These are phyloP conservation scores for Aurelia aurita DNA, from an alignment of 30 jellyfish, hydroid and myxozoan genomes.

Conservation along the genomic window DNA sequence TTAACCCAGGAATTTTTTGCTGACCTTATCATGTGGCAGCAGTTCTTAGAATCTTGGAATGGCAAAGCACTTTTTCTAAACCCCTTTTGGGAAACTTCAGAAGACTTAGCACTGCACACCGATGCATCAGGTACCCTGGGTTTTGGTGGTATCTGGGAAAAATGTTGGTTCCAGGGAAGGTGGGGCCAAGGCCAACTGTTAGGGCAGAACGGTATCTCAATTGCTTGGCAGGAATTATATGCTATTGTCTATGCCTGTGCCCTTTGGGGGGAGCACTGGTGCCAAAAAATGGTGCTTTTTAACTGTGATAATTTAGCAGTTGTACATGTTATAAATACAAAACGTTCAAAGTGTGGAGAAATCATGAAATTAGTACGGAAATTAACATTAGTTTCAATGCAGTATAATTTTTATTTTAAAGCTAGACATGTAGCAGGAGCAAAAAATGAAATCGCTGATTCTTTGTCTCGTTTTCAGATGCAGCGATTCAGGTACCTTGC, in stretches of 20 bases:
- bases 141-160: conserved; percentile 14
- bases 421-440: conserved; percentile 31
- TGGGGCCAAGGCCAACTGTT: conserved; percentile 6
- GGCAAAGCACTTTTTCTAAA: conserved; percentile 54
- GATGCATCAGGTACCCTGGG: conserved; percentile 49
- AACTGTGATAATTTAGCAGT: conserved; percentile 37
- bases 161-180: not conserved
- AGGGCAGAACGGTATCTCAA: not conserved
- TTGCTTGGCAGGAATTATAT: conserved; percentile 41
- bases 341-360: conserved; percentile 13
- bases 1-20: conserved; percentile 32
- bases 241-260: conserved; percentile 47
- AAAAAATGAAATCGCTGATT: conserved; percentile 24
- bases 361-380: conserved; percentile 9
- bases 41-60: conserved; percentile 57
- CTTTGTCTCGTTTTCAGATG: conserved; percentile 26
- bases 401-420: not conserved
- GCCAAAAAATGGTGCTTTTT: conserved; percentile 3
- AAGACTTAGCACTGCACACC: not conserved
- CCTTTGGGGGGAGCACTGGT: conserved; percentile 46
- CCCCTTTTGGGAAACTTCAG: not conserved
- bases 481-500: conserved; percentile 1
- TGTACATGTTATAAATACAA: not conserved
- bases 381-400: not conserved
- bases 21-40: conserved; percentile 68